phyloP scores from a whole-genome alignment of 2,888 invertebrate species.

The Chalcis sispes region DNA sequence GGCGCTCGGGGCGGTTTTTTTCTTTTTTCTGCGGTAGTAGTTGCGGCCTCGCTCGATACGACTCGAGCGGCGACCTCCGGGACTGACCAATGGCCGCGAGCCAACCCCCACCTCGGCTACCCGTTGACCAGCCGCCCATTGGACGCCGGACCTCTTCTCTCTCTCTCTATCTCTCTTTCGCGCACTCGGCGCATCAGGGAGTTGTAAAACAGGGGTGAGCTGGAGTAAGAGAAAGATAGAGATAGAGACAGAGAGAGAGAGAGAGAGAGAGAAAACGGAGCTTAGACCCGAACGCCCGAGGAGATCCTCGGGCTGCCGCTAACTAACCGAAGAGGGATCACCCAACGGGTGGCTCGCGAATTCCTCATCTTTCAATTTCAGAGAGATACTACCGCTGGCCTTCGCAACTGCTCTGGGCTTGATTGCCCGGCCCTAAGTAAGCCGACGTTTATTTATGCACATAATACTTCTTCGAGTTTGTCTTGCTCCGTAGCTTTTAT shows the following conservation, averaged over 20 bases:
- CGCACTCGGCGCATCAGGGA: background rate
- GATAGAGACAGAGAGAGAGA: constrained; percentile 2
- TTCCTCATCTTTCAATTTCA: constrained; percentile 56
- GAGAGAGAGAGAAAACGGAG: constrained; percentile 66
- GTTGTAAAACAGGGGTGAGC: background rate
- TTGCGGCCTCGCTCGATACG: constrained; percentile 74
- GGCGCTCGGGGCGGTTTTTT: constrained; percentile 75
- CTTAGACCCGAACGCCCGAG: constrained; percentile 62
- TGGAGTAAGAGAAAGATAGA: constrained; percentile 7
- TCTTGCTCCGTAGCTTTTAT: background rate
- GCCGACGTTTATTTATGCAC: constrained; percentile 3
- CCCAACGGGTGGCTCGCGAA: constrained; percentile 69
- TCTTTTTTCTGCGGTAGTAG: constrained; percentile 50
- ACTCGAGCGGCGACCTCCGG: constrained; percentile 64
- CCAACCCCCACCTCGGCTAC: constrained; percentile 70
- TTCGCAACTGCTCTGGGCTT: background rate
- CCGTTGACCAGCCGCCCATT: constrained; percentile 74
- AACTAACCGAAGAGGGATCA: constrained; percentile 72
- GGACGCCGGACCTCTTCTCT: constrained; percentile 60
- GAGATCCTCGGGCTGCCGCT: constrained; percentile 70
- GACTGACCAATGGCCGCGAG: constrained; percentile 74
- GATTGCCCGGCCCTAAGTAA: background rate
- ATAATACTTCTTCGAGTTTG: background rate
- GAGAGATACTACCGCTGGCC: background rate
- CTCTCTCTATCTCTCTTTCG: constrained; percentile 2